These are phyloP conservation scores for Chrysaora quinquecirrha DNA, from an alignment of 30 jellyfish, hydroid and myxozoan genomes.

Conservation along the genomic window DNA sequence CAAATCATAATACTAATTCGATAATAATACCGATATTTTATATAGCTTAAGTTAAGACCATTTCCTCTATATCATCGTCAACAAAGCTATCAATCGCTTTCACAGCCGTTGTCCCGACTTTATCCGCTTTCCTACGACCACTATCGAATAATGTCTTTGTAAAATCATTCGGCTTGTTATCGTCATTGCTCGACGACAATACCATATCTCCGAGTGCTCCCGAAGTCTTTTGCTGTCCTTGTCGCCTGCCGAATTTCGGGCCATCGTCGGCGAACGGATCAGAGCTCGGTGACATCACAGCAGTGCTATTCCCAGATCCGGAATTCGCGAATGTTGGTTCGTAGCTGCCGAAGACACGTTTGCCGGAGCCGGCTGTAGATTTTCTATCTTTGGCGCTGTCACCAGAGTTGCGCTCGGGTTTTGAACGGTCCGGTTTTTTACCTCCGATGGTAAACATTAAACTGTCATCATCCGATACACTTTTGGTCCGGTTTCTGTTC, in stretches of 20 bases:
- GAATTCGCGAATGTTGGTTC: constrained; percentile 58
- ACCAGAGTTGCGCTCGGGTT: background rate
- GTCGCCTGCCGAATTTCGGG: constrained; percentile 53
- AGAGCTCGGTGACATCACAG: constrained; percentile 12
- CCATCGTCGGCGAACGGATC: constrained; percentile 60
- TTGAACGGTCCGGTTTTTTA: background rate
- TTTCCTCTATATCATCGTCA: constrained; percentile 73
- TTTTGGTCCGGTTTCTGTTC: constrained; percentile 23
- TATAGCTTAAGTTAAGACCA: constrained; percentile 59
- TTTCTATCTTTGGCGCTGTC: background rate
- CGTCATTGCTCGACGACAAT: background rate
- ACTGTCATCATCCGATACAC: constrained; percentile 39
- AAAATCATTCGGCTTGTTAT: background rate
- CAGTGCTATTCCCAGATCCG: constrained; percentile 1
- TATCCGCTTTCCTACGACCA: constrained; percentile 18
- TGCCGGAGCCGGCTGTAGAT: background rate
- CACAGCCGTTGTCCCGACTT: too few species aligned
- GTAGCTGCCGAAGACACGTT: constrained; percentile 32
- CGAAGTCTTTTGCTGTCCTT: constrained; percentile 22
- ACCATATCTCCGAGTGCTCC: constrained; percentile 7
- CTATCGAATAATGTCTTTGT: background rate
- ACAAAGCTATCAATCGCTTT: constrained; percentile 57
- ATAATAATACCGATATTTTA: too few species aligned
- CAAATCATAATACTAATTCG: too few species aligned
- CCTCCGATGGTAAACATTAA: constrained; percentile 8